phyloP scores from a whole-genome alignment of 2,797 vertebrate species.

The Poeciliopsis presidionis region DNA sequence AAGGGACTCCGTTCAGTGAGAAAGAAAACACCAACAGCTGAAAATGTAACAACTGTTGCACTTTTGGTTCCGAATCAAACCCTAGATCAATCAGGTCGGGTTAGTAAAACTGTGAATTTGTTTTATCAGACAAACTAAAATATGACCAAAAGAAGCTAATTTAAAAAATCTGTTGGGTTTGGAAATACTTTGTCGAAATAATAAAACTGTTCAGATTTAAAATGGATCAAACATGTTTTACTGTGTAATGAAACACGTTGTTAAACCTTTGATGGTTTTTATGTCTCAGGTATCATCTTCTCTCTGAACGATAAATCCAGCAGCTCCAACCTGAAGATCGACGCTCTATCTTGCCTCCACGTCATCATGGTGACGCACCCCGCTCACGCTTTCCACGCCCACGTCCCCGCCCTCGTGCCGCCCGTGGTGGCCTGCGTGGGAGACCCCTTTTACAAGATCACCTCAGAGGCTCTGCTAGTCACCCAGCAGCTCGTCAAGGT shows the following conservation, averaged over 20 bases:
- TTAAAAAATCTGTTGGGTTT: background rate
- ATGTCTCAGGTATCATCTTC: constrained; percentile 93
- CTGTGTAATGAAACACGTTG: too few relatives aligned
- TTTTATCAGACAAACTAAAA: background rate
- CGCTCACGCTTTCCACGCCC: constrained; percentile 96
- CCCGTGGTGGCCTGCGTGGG: constrained; percentile 97
- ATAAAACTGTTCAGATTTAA: too few relatives aligned
- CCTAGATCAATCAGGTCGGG: background rate
- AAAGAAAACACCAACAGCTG: background rate
- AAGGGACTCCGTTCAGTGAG: too few relatives aligned
- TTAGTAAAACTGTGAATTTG: background rate
- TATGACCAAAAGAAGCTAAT: background rate
- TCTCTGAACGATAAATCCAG: constrained; percentile 98
- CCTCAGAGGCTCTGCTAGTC: constrained; percentile 97
- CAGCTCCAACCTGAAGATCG: constrained; percentile 98
- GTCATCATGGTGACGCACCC: constrained; percentile 97
- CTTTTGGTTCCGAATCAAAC: background rate
- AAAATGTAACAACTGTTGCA: background rate
- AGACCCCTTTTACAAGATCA: constrained; percentile 99
- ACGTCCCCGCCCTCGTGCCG: constrained; percentile 95
- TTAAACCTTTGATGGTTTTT: background rate
- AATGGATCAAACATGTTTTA: too few relatives aligned
- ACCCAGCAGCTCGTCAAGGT: constrained; percentile 96
- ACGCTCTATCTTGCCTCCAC: constrained; percentile 94
- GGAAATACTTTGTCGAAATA: background rate